Evolutionary conservation across 2,797 vertebrate genomes (phyloP), one percentile per base, ranked within the genome.

Genomic region (Crocodylus rhombifer): DNA sequence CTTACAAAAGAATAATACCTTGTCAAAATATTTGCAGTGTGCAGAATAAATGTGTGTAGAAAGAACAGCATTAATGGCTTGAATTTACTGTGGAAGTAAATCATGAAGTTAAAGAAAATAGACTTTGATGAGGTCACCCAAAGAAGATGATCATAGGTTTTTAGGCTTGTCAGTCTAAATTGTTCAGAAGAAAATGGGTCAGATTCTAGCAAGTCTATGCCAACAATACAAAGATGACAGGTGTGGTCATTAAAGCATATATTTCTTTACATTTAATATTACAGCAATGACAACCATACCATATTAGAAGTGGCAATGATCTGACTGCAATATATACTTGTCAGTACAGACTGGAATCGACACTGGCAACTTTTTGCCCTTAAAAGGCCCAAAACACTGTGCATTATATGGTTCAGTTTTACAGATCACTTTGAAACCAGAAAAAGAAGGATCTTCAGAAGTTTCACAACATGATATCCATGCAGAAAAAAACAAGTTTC

Each of bases 21-120:
- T 92, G 94, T 95, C 95, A 97, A 97, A 96, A 97, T 95, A 96
- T 95, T 95, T 95, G 77, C 63, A 36, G n/a, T 30, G 61, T 20
- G 82, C 63, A 30, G 58, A 91, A 82, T 81, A 77, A 92, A 88
- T n/a, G 77, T 36, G 23, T 18, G 36, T 26, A 73, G 64, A 77
- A 89, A 90, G 64, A 94, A 60, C 64, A 57, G 16, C 61, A 88
- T 80, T 23, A 14, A n/a, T 14, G 20, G 58, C 84, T 69, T 16
- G 9, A 16, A 28, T 80, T 69, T 36, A 67, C 16, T 55, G 21
- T 57, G 42, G 80, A 79, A 86, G 36, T 11, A 60, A 28, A 58
- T n/a, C 13, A 51, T 9, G 17, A 82, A 77, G 5, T 57, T 18
- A 56, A 4, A n/a, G 23, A 51, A 87, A 76, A 56, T 1, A 13